Evolutionary conservation across 2,113 vertebrate genomes (phyloP).

Genomic region (Scolopax mira): DNA sequence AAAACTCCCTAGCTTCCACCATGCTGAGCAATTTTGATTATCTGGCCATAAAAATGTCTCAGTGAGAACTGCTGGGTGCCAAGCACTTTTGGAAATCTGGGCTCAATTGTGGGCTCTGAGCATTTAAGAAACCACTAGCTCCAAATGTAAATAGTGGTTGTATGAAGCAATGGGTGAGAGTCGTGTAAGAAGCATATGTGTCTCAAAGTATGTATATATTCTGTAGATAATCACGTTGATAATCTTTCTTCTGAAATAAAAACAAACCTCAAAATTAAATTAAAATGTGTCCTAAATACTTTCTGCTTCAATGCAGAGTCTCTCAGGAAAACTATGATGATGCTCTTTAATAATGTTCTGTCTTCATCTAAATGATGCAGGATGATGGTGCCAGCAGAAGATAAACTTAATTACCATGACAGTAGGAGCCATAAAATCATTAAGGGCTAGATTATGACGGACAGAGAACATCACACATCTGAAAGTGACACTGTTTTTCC

Average conservation of each 20-base stretch:
- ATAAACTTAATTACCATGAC: neutral
- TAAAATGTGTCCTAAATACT: neutral
- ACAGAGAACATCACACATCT: neutral
- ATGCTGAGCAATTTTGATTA: constrained; percentile 68
- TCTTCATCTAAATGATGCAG: neutral
- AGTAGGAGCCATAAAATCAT: neutral
- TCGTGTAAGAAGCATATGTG: neutral
- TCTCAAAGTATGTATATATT: neutral
- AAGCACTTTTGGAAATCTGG: constrained; percentile 68
- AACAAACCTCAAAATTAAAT: neutral
- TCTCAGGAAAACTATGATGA: neutral
- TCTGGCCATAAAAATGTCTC: constrained; percentile 68
- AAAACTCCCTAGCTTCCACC: constrained; percentile 54
- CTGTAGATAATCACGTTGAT: neutral
- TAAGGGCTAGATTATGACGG: neutral
- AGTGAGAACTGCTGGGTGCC: constrained; percentile 60
- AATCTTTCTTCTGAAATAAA: neutral
- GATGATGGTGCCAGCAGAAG: neutral
- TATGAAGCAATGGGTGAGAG: constrained; percentile 37
- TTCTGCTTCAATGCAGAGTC: neutral
- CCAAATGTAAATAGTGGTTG: constrained; percentile 14
- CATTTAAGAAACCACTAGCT: constrained; percentile 43
- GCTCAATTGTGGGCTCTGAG: constrained; percentile 61
- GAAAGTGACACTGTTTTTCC: neutral
- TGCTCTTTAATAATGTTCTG: neutral